phyloP scores from a whole-genome alignment of 2,797 vertebrate species.

The Rhodeus uyekii region DNA sequence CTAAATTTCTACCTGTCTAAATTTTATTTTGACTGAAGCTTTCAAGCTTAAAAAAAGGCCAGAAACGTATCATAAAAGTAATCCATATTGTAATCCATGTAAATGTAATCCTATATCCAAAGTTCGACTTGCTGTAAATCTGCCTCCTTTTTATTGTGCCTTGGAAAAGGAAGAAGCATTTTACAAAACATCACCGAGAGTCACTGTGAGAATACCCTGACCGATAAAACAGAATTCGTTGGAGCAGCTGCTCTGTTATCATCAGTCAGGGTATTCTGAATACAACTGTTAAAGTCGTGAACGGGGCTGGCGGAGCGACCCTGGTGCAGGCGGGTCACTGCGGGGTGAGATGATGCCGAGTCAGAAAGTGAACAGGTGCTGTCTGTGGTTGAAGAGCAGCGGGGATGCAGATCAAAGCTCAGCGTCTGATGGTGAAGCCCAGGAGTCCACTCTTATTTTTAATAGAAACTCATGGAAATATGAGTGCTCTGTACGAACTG shows the following conservation, averaged over 20 bases:
- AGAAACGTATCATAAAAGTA: background rate
- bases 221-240: slow-evolving; percentile 21
- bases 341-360: slow-evolving; percentile 35
- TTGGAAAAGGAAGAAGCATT: slow-evolving; percentile 51
- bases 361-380: slow-evolving; percentile 62
- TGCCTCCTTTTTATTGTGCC: background rate
- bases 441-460: slow-evolving; percentile 45
- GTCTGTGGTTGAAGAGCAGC: slow-evolving; percentile 36
- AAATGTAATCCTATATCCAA: background rate
- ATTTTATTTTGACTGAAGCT: too few species aligned
- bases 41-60: background rate
- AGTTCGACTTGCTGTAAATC: background rate
- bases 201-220: too few species aligned
- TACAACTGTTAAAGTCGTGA: slow-evolving; percentile 48
- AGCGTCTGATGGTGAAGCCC: background rate
- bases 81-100: background rate
- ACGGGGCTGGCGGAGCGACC: slow-evolving; percentile 25
- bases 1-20: too few species aligned
- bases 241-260: slow-evolving; percentile 71
- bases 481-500: slow-evolving; percentile 54
- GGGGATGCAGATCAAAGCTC: slow-evolving; percentile 60
- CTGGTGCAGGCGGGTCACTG: background rate
- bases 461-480: slow-evolving; percentile 51
- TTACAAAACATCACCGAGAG: slow-evolving; percentile 30
- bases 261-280: slow-evolving; percentile 45